A percentile compares a stretch with the other conserved stretches of the same genome.
Conservation (phyloP, 2,888 invertebrate genomes). For the Scaptomyza tumidula region DNA sequence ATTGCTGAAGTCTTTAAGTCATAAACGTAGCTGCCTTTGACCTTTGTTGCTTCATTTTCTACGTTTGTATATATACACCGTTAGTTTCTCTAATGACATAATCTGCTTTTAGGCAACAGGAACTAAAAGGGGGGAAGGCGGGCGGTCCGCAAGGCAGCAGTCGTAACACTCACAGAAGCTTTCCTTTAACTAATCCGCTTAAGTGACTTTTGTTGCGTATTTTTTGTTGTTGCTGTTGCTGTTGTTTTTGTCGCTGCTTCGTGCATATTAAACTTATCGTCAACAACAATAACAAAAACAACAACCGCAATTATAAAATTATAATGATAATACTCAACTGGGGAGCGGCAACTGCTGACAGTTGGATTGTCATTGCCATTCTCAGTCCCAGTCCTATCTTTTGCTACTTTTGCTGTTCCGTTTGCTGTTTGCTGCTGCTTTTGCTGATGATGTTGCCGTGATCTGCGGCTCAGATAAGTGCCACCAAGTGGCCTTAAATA, state of each 20-base stretch:
- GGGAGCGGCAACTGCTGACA: constrained; percentile 79
- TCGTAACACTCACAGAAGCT: constrained; percentile 49
- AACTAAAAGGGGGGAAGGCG: background rate
- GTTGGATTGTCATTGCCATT: constrained; percentile 72
- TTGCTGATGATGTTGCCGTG: constrained; percentile 54
- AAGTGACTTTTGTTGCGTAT: constrained; percentile 75
- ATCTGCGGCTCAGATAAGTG: constrained; percentile 69
- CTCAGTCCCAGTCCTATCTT: constrained; percentile 23
- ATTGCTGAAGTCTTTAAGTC: constrained; percentile 35
- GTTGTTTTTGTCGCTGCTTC: constrained; percentile 46
- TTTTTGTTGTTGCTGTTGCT: constrained; percentile 25
- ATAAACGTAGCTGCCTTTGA: constrained; percentile 30
- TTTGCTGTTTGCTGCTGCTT: constrained; percentile 7
- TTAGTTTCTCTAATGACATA: constrained; percentile 75
- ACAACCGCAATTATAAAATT: constrained; percentile 80
- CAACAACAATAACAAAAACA: constrained; percentile 76
- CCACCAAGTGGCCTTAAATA: constrained; percentile 39
- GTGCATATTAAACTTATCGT: constrained; percentile 78
- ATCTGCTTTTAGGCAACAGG: constrained; percentile 75
- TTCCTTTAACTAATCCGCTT: constrained; percentile 77
- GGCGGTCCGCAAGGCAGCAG: background rate
- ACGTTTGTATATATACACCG: constrained; percentile 13
- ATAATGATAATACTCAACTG: constrained; percentile 77
- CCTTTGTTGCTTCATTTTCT: constrained; percentile 3
- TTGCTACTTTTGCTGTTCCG: constrained; percentile 24